Percentiles rank a stretch among this genome's conserved stretches.
phyloP scores from a whole-genome alignment of 2,797 vertebrate species.

The Decapterus maruadsi region DNA sequence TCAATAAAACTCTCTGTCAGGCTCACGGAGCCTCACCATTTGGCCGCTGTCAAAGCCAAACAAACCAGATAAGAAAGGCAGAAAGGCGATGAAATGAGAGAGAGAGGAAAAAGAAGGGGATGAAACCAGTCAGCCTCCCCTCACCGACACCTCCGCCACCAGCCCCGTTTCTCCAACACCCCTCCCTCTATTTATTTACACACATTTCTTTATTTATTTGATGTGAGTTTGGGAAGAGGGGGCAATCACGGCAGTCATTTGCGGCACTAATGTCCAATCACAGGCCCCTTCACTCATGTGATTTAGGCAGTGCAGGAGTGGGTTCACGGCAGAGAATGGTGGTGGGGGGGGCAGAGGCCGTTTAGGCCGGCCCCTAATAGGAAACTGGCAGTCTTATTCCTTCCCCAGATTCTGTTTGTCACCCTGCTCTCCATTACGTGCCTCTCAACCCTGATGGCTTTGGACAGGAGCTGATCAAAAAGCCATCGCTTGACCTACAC shows the following conservation, averaged over 20 bases:
- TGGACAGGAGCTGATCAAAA: slow-evolving; percentile 99
- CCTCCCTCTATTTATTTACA: slow-evolving; percentile 87
- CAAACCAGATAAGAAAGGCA: slow-evolving; percentile 97
- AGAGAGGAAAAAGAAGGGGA: slow-evolving; percentile 78
- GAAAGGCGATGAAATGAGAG: slow-evolving; percentile 89
- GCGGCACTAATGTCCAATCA: slow-evolving; percentile 99
- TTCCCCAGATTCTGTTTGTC: slow-evolving; percentile 99
- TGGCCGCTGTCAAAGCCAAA: slow-evolving; percentile 97
- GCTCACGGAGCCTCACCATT: slow-evolving; percentile 92
- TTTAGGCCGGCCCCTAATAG: slow-evolving; percentile 98
- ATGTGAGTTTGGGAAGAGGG: slow-evolving; percentile 89
- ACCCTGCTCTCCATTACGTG: slow-evolving; percentile 99
- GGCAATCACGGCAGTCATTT: slow-evolving; percentile 99
- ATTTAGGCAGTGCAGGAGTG: slow-evolving; percentile 92
- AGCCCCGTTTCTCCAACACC: slow-evolving; percentile 73
- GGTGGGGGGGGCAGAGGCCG: slow-evolving; percentile 85
- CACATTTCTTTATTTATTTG: slow-evolving; percentile 87
- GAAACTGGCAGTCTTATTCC: slow-evolving; percentile 99
- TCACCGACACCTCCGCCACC: slow-evolving; percentile 45
- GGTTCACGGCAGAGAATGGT: slow-evolving; percentile 85
- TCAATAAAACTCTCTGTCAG: slow-evolving; percentile 96
- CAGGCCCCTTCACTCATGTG: slow-evolving; percentile 98
- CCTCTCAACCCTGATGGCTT: slow-evolving; percentile 99
- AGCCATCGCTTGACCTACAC: slow-evolving; percentile 99
- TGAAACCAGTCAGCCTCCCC: slow-evolving; percentile 85